phyloP scores from a whole-genome alignment of 2,113 vertebrate species.

The Galbula dea region DNA sequence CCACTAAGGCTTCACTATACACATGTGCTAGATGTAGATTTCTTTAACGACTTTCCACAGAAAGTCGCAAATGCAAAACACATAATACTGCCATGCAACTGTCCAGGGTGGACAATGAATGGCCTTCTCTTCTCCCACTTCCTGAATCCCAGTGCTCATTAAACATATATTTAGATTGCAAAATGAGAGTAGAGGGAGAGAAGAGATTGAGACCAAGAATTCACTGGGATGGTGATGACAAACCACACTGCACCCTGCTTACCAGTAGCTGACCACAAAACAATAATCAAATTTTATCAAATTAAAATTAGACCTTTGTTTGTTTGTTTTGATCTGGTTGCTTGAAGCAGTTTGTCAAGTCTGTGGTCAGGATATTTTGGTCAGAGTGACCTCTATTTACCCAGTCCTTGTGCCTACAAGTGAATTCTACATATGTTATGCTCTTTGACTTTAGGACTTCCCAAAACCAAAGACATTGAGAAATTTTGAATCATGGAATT shows the following conservation, averaged over 20 bases:
- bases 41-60: not conserved
- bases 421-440: not conserved
- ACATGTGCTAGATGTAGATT: not conserved
- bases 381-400: not conserved
- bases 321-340: not conserved
- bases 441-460: not conserved
- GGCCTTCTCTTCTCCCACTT: not conserved
- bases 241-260: not conserved
- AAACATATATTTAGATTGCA: not conserved
- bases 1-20: not conserved
- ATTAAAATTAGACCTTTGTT: not conserved
- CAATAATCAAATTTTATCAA: not conserved
- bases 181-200: not conserved
- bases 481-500: not conserved
- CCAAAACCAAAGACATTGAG: not conserved
- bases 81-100: not conserved
- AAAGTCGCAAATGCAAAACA: not conserved
- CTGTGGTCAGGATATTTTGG: not conserved
- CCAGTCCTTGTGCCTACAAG: not conserved
- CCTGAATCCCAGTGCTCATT: not conserved
- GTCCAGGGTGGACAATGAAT: not conserved
- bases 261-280: not conserved
- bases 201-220: not conserved
- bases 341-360: not conserved
- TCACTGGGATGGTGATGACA: not conserved